Conservation (phyloP, 23 tunicate species). For the Halocynthia roretzi region DNA sequence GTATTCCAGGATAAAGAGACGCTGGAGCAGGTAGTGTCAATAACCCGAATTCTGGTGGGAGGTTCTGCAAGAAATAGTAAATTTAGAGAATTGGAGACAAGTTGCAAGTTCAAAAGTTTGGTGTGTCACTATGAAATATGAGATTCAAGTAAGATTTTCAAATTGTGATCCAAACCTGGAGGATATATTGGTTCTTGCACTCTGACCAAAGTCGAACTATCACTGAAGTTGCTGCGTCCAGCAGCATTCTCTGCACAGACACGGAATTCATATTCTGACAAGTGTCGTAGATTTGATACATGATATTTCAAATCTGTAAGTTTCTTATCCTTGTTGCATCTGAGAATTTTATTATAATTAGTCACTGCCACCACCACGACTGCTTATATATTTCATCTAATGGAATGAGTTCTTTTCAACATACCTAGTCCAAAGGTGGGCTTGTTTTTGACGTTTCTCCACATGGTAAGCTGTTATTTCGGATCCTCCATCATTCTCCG, state of each 20-base stretch:
- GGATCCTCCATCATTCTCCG: slow-evolving; percentile 78
- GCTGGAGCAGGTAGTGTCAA: slow-evolving; percentile 55
- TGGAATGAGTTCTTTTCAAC: background rate
- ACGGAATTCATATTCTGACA: slow-evolving; percentile 58
- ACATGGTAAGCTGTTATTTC: slow-evolving; percentile 69
- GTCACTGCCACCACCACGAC: background rate
- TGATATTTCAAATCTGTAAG: slow-evolving; percentile 57
- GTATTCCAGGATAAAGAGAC: slow-evolving; percentile 60
- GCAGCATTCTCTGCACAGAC: slow-evolving; percentile 91
- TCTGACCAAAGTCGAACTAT: slow-evolving; percentile 32
- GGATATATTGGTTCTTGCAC: slow-evolving; percentile 85
- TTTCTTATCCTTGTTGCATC: slow-evolving; percentile 55
- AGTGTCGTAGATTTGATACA: slow-evolving; percentile 47
- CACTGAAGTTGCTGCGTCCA: slow-evolving; percentile 76
- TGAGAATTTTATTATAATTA: background rate
- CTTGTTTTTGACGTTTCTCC: slow-evolving; percentile 80
- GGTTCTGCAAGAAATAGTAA: slow-evolving; percentile 32
- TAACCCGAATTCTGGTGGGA: slow-evolving; percentile 54
- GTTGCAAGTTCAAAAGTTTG: background rate
- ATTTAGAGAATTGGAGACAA: background rate
- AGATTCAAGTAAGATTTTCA: background rate
- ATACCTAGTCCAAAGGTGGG: slow-evolving; percentile 71
- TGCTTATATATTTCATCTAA: background rate
- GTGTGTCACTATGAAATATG: background rate
- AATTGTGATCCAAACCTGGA: slow-evolving; percentile 24